phyloP scores from a whole-genome alignment of 2,888 invertebrate species.

The Microctonus hyperodae region DNA sequence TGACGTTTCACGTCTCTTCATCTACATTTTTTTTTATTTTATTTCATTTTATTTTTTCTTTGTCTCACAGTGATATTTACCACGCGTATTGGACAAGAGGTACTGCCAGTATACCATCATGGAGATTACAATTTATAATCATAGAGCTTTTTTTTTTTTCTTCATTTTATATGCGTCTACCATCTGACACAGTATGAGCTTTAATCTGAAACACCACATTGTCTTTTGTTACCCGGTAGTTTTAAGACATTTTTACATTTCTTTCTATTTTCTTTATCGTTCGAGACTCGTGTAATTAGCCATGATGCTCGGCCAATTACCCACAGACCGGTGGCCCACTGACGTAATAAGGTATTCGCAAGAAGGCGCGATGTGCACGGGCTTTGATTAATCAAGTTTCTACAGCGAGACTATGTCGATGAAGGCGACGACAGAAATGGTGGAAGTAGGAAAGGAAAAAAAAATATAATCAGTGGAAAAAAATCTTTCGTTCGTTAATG shows the following conservation, averaged over 20 bases:
- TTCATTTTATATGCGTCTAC: background rate
- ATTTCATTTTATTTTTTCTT: background rate
- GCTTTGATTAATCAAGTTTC: slow-evolving; percentile 53
- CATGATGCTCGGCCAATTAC: slow-evolving; percentile 28
- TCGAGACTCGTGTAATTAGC: slow-evolving; percentile 24
- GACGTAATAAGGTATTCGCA: slow-evolving; percentile 48
- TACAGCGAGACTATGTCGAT: slow-evolving; percentile 37
- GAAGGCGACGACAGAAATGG: slow-evolving; percentile 2
- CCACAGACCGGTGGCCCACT: slow-evolving; percentile 31
- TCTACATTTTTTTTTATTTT: background rate
- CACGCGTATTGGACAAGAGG: background rate
- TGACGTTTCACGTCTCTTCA: slow-evolving; percentile 14
- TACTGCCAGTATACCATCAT: background rate
- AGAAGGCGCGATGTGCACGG: slow-evolving; percentile 44
- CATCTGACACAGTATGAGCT: background rate
- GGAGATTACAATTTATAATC: slow-evolving; percentile 19
- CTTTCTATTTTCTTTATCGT: slow-evolving; percentile 5
- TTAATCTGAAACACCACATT: background rate
- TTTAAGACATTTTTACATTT: background rate
- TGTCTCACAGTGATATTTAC: background rate
- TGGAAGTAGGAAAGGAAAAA: slow-evolving; percentile 26
- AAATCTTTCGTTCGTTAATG: slow-evolving; percentile 21
- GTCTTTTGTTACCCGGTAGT: background rate
- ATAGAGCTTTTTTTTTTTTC: background rate
- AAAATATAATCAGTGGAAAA: slow-evolving; percentile 17